Percentiles rank a stretch among this genome's conserved stretches.
These are phyloP conservation scores for Anguilla marmorata DNA, from an alignment of 2,797 vertebrate genomes.

Conservation along the genomic window DNA sequence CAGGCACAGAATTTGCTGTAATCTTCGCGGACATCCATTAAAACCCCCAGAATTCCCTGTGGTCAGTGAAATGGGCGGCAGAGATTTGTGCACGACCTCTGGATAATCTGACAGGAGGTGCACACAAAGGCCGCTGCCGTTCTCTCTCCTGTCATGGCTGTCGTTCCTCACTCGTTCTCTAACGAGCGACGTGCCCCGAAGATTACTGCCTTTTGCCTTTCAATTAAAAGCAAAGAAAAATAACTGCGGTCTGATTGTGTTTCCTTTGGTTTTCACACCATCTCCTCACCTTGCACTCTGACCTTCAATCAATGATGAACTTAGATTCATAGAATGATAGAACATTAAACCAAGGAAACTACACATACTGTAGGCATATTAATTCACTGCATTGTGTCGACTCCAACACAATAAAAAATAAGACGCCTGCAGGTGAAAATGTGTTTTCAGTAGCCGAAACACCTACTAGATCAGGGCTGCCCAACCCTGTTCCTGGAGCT, in stretches of 20 bases:
- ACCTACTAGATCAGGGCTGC: no score
- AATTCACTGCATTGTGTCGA: constrained; percentile 64
- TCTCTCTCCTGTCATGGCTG: constrained; percentile 51
- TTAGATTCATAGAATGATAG: constrained; percentile 58
- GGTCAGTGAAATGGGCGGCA: constrained; percentile 54
- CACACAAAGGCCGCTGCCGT: constrained; percentile 49
- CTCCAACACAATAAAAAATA: not conserved
- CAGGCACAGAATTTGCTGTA: constrained; percentile 1
- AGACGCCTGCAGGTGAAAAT: not conserved
- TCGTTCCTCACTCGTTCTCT: constrained; percentile 54
- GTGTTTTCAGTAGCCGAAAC: no score
- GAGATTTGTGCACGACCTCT: constrained; percentile 65
- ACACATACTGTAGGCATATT: constrained; percentile 65
- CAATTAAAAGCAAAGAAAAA: constrained; percentile 62
- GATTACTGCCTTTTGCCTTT: constrained; percentile 64
- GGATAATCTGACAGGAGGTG: constrained; percentile 64
- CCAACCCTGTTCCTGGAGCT: no score
- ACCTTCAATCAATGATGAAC: constrained; percentile 78
- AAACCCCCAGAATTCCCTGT: not conserved
- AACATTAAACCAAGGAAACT: constrained; percentile 62
- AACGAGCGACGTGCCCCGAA: constrained; percentile 44
- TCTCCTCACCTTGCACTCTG: constrained; percentile 58
- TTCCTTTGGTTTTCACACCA: constrained; percentile 68
- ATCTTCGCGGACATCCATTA: constrained; percentile 40
- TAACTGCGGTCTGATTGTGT: constrained; percentile 69